Evolutionary conservation across 2,797 vertebrate genomes (phyloP), one percentile per base, ranked within the genome.

Genomic region (Crocidura indochinensis): DNA sequence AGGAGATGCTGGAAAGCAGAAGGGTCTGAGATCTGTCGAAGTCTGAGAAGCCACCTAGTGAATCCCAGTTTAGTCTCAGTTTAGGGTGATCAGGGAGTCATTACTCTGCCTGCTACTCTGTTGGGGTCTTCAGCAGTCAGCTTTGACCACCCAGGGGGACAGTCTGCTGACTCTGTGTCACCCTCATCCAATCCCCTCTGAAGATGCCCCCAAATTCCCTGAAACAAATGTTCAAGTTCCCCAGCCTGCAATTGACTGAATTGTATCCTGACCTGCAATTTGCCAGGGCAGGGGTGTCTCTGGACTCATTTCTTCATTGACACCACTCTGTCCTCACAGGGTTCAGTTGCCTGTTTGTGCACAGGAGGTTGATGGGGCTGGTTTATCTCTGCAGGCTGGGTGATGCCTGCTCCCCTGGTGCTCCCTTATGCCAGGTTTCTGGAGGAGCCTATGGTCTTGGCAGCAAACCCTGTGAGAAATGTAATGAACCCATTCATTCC

Each of bases 381-480:
- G 31, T 10, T 19, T 11, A 10, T 27, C 46, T 75, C 44, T 10
- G 77, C 22, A 46, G 64, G 0, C 64, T 26, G 7, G 47, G 10
- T 0, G 0, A 12, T 20, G 6, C 56, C 9, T 8, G 27, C 29
- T 0, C 9, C 22, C 2, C 4, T 0, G 2, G 6, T 0, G 3
- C 6, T 15, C 24, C 12, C 51, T 69, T 47, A 11, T 1, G 81
- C 14, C 0, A 6, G 10, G 24, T 10, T 65, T 69, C 53, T 51
- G 14, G 10, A 47, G 65, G 47, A 12, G 15, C 3, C 44, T 76
- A 14, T 31, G 12, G n/a, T 82, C 31, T 14, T 65, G 14, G 69
- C 60, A 80, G 46, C 47, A 75, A 31, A 78, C 79, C n/a, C 2
- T 3, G 2, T 26, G 27, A 74, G 31, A 88, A 75, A 85, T 20